phyloP scores from a whole-genome alignment of 2,113 vertebrate genomes.

The Phasianus colchicus region DNA sequence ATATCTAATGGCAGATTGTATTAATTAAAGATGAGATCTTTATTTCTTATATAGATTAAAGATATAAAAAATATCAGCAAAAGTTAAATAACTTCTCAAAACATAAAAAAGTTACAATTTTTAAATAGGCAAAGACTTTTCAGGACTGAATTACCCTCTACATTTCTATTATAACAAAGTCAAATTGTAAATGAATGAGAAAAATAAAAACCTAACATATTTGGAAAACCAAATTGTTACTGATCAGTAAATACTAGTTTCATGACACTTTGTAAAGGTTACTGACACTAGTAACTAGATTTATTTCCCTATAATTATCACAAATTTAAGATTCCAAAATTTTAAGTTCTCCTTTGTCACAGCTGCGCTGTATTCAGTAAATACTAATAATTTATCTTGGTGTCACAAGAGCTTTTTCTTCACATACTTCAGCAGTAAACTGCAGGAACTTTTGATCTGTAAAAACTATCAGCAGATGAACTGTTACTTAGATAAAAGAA shows the following conservation, averaged over 20 bases:
- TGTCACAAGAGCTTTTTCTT: not conserved
- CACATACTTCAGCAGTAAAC: not conserved
- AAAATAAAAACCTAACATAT: not conserved
- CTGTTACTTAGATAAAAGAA: not conserved
- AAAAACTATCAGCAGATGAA: not conserved
- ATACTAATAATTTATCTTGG: not conserved
- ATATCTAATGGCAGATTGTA: not conserved
- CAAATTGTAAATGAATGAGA: not conserved
- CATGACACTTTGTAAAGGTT: not conserved
- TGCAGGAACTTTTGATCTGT: not conserved
- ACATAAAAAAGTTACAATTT: not conserved
- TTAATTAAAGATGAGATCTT: not conserved
- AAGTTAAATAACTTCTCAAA: not conserved
- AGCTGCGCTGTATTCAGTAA: not conserved
- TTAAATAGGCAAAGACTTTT: not conserved
- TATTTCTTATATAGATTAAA: not conserved
- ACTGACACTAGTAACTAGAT: not conserved
- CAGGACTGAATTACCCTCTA: not conserved
- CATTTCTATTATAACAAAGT: not conserved
- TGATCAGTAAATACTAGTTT: not conserved
- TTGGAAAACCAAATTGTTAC: not conserved
- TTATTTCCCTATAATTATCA: not conserved
- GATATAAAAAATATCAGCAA: not conserved
- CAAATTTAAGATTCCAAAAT: not conserved
- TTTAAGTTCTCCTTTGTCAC: not conserved